Conservation (phyloP, 2,113 vertebrate genomes). For the Phylloscopus trochilus region DNA sequence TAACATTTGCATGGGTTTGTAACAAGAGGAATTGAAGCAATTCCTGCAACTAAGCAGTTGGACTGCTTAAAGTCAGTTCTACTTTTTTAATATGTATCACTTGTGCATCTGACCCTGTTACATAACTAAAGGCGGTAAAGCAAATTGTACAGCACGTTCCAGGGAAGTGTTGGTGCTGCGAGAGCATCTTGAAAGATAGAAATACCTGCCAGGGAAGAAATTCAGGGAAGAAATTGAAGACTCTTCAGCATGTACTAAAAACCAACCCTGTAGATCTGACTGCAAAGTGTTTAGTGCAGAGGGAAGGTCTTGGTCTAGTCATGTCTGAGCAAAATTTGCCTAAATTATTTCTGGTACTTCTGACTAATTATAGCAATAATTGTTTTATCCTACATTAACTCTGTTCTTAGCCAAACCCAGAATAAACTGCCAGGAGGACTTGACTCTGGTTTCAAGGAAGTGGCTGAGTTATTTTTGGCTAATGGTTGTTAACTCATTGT, state of each 20-base stretch:
- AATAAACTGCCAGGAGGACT: not conserved
- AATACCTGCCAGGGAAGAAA: not conserved
- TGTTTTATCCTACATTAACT: not conserved
- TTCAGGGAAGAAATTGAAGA: not conserved
- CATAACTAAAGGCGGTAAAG: not conserved
- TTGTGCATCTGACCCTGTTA: not conserved
- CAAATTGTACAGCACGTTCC: not conserved
- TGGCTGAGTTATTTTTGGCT: not conserved
- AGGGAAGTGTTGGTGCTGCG: not conserved
- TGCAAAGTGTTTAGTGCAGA: not conserved
- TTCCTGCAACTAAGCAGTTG: not conserved
- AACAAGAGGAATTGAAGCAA: not conserved
- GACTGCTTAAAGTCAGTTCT: not conserved
- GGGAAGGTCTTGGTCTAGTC: not conserved
- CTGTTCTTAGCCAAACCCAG: not conserved
- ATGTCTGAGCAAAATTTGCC: not conserved
- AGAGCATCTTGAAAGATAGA: not conserved
- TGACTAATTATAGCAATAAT: not conserved
- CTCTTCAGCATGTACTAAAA: not conserved
- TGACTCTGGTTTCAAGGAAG: not conserved
- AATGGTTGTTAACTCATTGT: not conserved
- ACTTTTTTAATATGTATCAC: not conserved
- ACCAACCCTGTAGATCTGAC: not conserved
- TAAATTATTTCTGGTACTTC: not conserved
- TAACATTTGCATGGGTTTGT: not conserved